Base-by-base conservation (phyloP, 92 coral and sea anemone species). In the Muricea muricata region DNA sequence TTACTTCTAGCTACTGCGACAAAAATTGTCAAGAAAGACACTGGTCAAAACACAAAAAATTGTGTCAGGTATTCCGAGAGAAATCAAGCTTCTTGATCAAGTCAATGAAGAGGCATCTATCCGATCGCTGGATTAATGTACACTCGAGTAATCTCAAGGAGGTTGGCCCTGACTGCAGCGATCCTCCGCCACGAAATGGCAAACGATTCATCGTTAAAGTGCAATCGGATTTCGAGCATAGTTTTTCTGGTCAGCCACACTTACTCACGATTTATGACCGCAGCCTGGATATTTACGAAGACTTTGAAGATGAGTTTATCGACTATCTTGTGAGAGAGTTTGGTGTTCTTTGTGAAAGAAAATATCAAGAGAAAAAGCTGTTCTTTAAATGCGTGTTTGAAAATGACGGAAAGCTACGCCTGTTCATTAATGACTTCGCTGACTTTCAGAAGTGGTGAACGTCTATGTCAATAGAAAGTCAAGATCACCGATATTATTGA, bases 161-260 rank as follows among this genome's bases (percentile, higher is more conserved):
- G 9, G 12, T 63, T 21, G 76, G 88, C 10, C 88, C 88, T 21
- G 37, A 29, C 18, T 61, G 25, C 24, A 68, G 45, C 2, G 37
- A 47, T 46, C 84, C 84, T 8, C 21, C 88, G 0, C 84, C 88
- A 32, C 31, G 39, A 75, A 45, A 58, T 34, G 88, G 88, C 18
- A 75, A 31, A 11, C 70, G 76, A 30, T 85, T 85, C 14, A 31
- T 85, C 23, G 88, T 85, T 14, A 85, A 85, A 50, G 0, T 85
- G 0, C 88, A 74, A 42, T 65, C 84, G 58, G 73, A n/a, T n/a
- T n/a, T n/a, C n/a, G n/a, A n/a, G n/a, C n/a, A n/a, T n/a, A n/a
- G n/a, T n/a, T n/a, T n/a, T n/a, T n/a, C n/a, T n/a, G n/a, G n/a
- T n/a, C n/a, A n/a, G n/a, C n/a, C n/a, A n/a, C n/a, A n/a, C n/a